Evolutionary conservation across 2,888 invertebrate species (phyloP), one percentile per base, ranked within the genome.

Genomic region (Campaea margaritaria): DNA sequence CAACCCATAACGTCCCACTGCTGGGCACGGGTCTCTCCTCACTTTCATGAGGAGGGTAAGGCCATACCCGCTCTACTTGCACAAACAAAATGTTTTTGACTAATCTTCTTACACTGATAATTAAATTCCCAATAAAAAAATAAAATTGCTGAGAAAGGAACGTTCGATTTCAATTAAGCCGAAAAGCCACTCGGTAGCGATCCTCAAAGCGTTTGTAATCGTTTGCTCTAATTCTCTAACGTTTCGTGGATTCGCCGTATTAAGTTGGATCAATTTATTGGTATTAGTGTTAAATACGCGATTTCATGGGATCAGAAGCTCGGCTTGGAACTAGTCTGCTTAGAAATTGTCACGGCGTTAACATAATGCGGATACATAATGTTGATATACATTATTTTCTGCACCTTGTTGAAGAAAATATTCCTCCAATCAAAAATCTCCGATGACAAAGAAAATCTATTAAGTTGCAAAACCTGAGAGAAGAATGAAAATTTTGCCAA

Each of bases 111-210:
- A 55, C 21, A 36, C 38, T 15, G 43, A 58, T 69, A 69, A 71
- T 69, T 69, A 68, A 71, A 71, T 69, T 69, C 67, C 60, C 50
- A n/a, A 44, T 21, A 45, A 45, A 56, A 63, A 67, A 63, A 67
- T 64, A 63, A 62, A 60, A 60, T 28, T 49, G 46, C 48, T 42
- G 56, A 57, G 57, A 54, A 58, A 64, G 66, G 47, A 52, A 64
- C 63, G 52, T 65, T 66, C 63, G 67, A 68, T 68, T 68, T 68
- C 60, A 70, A 68, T 68, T 70, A 65, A 68, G 66, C 51, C 48
- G 56, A 54, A 56, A 61, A 61, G 50, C 56, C 48, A 46, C 57
- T 59, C 53, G 47, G 28, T 48, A 49, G 41, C 21, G 48, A 58
- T 49, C 39, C 48, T 53, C 48, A 58, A 53, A 58, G 47, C 52